A percentile compares a stretch with the other conserved stretches of the same genome.
These are phyloP conservation scores for Megaleporinus macrocephalus DNA, from an alignment of 2,113 vertebrate species.

Conservation along the genomic window DNA sequence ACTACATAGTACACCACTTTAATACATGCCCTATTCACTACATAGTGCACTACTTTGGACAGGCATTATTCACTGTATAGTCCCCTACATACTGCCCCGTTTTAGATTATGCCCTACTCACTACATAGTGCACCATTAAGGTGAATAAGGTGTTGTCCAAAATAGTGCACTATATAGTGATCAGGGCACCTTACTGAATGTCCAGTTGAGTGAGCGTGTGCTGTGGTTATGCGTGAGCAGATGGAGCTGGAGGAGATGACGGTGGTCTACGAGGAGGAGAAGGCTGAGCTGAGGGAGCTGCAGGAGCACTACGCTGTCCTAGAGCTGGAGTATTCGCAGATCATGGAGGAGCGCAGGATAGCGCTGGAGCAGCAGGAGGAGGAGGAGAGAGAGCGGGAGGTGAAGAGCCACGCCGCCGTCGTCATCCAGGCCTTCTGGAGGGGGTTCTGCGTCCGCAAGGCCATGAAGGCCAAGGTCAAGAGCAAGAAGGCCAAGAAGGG, in stretches of 20 bases:
- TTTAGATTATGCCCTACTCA: too few relatives aligned
- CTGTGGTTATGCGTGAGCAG: constrained; percentile 62
- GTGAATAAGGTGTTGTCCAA: too few relatives aligned
- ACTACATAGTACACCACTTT: too few relatives aligned
- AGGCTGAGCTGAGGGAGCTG: constrained; percentile 74
- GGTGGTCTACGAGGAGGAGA: constrained; percentile 67
- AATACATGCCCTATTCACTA: too few relatives aligned
- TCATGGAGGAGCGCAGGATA: constrained; percentile 73
- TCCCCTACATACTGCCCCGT: too few relatives aligned
- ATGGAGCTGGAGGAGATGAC: constrained; percentile 72
- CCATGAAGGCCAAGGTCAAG: constrained; percentile 68
- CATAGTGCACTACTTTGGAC: too few relatives aligned
- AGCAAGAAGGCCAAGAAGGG: constrained; percentile 67
- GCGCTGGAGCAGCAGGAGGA: constrained; percentile 67
- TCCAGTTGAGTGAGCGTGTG: background rate
- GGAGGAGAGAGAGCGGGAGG: constrained; percentile 69
- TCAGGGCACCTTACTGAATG: too few relatives aligned
- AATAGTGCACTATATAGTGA: too few relatives aligned
- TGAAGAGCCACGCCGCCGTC: constrained; percentile 75
- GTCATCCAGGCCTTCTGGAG: constrained; percentile 87
- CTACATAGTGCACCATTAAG: too few relatives aligned
- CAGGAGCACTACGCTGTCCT: constrained; percentile 68
- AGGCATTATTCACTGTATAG: too few relatives aligned
- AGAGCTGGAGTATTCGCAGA: constrained; percentile 76
- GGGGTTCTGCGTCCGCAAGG: constrained; percentile 83